Base-by-base conservation (phyloP, 2,797 vertebrate genomes). In the Chanos chanos region DNA sequence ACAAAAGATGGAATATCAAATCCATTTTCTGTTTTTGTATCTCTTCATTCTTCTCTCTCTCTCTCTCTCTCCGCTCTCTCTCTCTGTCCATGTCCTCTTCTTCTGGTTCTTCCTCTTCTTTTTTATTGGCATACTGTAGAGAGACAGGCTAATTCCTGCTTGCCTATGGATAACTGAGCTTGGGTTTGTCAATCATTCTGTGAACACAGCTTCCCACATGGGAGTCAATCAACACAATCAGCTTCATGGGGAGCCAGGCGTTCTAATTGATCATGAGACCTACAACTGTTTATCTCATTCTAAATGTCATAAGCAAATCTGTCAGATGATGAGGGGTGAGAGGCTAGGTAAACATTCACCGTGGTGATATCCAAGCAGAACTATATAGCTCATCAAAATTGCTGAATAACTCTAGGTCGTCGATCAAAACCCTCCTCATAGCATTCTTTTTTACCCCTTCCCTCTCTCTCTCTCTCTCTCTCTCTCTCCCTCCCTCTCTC, bases 231-330 rank as follows among this genome's bases (percentile, higher is more conserved):
- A 65, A 34, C 30, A 49, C 13, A 24, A 24, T 55, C 22, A 13
- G 44, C 53, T 41, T 34, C 21, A n/a, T 36, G 30, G 28, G 64
- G 43, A 34, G 44, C 40, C 12, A 47, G 39, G 34, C 43, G 13
- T 22, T 16, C 44, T 66, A 55, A 66, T 34, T 52, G 63, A 52
- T 52, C 48, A 56, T 66, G 52, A 52, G 33, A 71, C 27, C 9
- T n/a, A 15, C 24, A 65, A 25, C 37, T 27, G 25, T 45, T 25
- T 22, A 31, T 8, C 33, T 27, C 51, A 47, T 54, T 48, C 33
- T 55, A 59, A 22, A 44, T 44, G 10, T 18, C 52, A 37, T 50
- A 51, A 55, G 27, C 25, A 54, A 54, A 27, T 31, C 15, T n/a
- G 48, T 37, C n/a, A 41, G 6, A n/a, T 51, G 62, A 31, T 22